Conservation (phyloP, 2,888 invertebrate genomes). For the Euplagia quadripunctaria region DNA sequence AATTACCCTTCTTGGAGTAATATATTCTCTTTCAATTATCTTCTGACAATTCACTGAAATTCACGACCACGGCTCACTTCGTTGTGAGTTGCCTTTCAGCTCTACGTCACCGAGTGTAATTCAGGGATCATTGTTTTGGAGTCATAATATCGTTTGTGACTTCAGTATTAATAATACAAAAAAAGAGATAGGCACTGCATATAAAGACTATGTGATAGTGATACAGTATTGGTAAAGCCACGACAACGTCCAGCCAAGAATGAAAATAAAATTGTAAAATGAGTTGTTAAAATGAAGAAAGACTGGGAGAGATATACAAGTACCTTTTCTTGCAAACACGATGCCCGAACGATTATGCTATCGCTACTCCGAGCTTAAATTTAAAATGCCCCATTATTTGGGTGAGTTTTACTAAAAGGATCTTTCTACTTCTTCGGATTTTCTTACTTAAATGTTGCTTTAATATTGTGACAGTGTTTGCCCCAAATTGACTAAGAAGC, state of each 20-base stretch:
- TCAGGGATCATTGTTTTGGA: background rate
- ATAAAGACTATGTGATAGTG: background rate
- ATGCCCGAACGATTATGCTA: background rate
- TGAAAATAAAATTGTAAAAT: background rate
- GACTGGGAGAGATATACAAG: too few relatives aligned
- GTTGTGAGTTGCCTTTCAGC: background rate
- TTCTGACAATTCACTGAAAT: background rate
- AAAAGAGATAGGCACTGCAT: background rate
- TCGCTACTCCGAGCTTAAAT: background rate
- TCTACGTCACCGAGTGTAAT: background rate
- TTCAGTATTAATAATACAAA: background rate
- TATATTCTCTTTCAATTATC: too few relatives aligned
- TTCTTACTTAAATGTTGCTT: background rate
- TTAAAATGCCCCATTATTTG: constrained; percentile 3
- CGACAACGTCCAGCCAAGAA: too few relatives aligned
- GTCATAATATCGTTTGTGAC: background rate
- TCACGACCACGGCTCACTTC: background rate
- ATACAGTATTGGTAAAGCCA: background rate
- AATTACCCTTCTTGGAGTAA: too few relatives aligned
- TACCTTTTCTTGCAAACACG: background rate
- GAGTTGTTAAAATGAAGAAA: background rate
- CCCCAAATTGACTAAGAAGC: background rate
- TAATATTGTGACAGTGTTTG: background rate
- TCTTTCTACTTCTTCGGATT: background rate
- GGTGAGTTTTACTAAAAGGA: background rate